phyloP scores from a whole-genome alignment of 2,797 vertebrate species.

The Lophotriccus pileatus region DNA sequence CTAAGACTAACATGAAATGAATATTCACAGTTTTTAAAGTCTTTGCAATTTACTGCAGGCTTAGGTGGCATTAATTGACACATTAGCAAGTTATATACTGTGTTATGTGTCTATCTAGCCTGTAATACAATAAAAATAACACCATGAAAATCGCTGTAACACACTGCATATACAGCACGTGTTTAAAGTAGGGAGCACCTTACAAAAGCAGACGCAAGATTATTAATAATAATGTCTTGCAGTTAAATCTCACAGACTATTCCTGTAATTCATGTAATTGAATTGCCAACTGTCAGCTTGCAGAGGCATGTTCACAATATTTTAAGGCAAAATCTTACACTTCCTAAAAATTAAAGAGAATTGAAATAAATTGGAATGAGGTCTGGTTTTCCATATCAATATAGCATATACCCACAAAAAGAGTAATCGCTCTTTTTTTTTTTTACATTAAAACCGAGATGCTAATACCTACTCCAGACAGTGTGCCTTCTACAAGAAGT shows the following conservation, averaged over 20 bases:
- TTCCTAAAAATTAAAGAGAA: neutral
- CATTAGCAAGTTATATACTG: constrained; percentile 60
- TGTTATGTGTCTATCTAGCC: constrained; percentile 63
- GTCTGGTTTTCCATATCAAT: neutral
- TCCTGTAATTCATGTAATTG: neutral
- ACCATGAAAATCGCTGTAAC: constrained; percentile 42
- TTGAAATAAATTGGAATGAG: neutral
- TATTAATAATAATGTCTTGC: neutral
- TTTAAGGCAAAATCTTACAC: neutral
- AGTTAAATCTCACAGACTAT: neutral
- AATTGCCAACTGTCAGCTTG: neutral
- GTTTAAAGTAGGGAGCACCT: neutral
- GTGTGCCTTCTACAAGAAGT: neutral
- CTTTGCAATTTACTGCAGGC: constrained; percentile 56
- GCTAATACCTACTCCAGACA: neutral
- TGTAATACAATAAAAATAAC: constrained; percentile 57
- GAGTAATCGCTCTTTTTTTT: neutral
- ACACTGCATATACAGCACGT: neutral
- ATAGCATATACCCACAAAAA: neutral
- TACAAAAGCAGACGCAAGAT: neutral
- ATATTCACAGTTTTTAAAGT: constrained; percentile 63
- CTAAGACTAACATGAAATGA: constrained; percentile 46
- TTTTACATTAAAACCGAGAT: neutral
- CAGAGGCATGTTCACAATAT: neutral
- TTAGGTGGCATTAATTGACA: constrained; percentile 65